Evolutionary conservation across 2,888 invertebrate species (phyloP).

Genomic region (Tuta absoluta): DNA sequence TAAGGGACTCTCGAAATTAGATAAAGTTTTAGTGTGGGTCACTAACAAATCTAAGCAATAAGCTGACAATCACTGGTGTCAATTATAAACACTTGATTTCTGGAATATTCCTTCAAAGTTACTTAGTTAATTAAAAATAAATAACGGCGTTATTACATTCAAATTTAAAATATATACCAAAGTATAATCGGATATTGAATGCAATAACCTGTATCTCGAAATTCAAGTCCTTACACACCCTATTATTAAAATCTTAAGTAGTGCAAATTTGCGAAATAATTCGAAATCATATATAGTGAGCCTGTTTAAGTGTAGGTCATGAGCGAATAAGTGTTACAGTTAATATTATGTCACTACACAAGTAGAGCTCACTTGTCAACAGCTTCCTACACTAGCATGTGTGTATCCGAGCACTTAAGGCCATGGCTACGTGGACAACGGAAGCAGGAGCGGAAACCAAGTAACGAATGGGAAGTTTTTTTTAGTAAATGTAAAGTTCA

Average conservation of each 20-base stretch:
- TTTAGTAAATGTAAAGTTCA: no score
- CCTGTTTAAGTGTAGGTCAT: conserved; percentile 10
- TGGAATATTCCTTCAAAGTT: no score
- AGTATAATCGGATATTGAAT: neutral
- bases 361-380: conserved; percentile 15
- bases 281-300: conserved; percentile 10
- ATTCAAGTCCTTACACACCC: neutral
- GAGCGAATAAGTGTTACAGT: conserved; percentile 11
- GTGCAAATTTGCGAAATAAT: conserved; percentile 16
- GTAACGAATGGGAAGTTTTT: no score
- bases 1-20: no score
- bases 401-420: neutral
- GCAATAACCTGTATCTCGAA: neutral
- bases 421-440: neutral
- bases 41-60: no score
- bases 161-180: neutral
- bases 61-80: no score
- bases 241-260: conserved; percentile 5
- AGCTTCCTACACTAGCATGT: conserved; percentile 1
- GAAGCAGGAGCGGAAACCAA: neutral
- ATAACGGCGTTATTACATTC: no score
- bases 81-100: no score
- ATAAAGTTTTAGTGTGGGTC: no score
- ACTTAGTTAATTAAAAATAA: no score
- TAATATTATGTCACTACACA: conserved; percentile 11